Percentiles rank a stretch among this genome's conserved stretches.
These are phyloP conservation scores for Hydropsyche tenuis DNA, from an alignment of 1,140 invertebrate species.

Conservation along the genomic window DNA sequence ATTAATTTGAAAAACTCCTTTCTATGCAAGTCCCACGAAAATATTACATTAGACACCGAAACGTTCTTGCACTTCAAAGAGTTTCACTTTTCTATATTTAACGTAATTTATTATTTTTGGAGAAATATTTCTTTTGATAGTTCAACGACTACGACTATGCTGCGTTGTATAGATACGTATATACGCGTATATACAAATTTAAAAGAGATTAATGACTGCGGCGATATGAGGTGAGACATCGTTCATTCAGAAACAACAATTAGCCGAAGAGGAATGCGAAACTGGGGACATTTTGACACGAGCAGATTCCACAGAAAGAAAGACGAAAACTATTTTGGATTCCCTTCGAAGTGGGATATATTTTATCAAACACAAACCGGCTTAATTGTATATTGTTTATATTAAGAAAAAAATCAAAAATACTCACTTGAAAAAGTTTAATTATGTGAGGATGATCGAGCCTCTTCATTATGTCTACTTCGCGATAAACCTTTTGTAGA, in stretches of 20 bases:
- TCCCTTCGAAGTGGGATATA: background rate
- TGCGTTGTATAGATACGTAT: background rate
- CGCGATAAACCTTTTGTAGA: conserved; percentile 95
- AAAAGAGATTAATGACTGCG: conserved; percentile 1
- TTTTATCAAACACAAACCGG: background rate
- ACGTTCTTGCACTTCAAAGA: background rate
- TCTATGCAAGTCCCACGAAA: too few species aligned
- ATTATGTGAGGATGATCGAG: conserved; percentile 97
- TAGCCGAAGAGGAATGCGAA: conserved; percentile 19
- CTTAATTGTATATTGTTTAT: background rate
- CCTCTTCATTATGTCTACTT: conserved; percentile 98
- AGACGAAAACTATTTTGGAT: conserved; percentile 13
- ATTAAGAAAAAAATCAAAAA: background rate
- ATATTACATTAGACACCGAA: too few species aligned
- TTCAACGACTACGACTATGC: background rate
- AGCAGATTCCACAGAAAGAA: background rate
- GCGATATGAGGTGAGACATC: conserved; percentile 19
- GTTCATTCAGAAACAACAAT: conserved; percentile 26
- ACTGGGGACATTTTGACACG: conserved; percentile 19
- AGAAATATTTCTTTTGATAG: background rate
- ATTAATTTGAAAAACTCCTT: too few species aligned
- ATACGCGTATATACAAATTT: background rate
- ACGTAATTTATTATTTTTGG: background rate
- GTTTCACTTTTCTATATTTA: background rate
- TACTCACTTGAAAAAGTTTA: conserved; percentile 92